A percentile compares a stretch with the other conserved stretches of the same genome.
Conservation (phyloP, 2,888 invertebrate genomes). For the Mimachlamys varia region DNA sequence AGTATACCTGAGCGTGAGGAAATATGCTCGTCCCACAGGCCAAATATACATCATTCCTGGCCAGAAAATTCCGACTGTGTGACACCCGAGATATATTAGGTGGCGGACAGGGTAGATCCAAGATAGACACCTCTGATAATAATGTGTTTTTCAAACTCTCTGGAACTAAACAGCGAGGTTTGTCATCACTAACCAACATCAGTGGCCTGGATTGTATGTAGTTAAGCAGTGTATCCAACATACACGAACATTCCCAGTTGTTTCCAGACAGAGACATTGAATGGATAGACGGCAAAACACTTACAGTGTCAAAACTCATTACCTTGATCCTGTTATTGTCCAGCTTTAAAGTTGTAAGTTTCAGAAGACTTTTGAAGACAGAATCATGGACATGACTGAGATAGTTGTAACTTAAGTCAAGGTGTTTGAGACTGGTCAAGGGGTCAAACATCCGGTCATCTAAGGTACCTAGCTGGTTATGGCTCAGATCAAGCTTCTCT, state of each 20-base stretch:
- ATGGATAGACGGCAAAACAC: conserved; percentile 51
- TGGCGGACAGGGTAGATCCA: conserved; percentile 60
- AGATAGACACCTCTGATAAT: conserved; percentile 54
- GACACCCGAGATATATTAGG: conserved; percentile 58
- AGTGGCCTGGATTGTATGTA: conserved; percentile 47
- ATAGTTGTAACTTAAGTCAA: conserved; percentile 61
- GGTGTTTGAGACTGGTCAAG: conserved; percentile 43
- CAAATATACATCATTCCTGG: conserved; percentile 56
- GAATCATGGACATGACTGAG: conserved; percentile 51
- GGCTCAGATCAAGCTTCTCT: conserved; percentile 50
- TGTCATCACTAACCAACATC: conserved; percentile 48
- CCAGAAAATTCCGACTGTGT: conserved; percentile 48
- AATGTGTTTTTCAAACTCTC: conserved; percentile 47
- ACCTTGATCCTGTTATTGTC: conserved; percentile 58
- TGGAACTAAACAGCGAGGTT: conserved; percentile 62
- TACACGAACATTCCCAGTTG: conserved; percentile 75
- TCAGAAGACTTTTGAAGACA: conserved; percentile 56
- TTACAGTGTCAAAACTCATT: conserved; percentile 52
- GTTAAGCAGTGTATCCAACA: conserved; percentile 56
- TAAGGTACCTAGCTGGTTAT: conserved; percentile 51
- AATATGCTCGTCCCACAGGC: conserved; percentile 64
- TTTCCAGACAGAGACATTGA: conserved; percentile 62
- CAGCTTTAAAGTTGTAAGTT: conserved; percentile 63
- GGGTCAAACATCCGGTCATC: conserved; percentile 44
- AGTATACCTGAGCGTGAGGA: conserved; percentile 66